Conservation (phyloP, 2,113 vertebrate species). For the Catagonus wagneri region DNA sequence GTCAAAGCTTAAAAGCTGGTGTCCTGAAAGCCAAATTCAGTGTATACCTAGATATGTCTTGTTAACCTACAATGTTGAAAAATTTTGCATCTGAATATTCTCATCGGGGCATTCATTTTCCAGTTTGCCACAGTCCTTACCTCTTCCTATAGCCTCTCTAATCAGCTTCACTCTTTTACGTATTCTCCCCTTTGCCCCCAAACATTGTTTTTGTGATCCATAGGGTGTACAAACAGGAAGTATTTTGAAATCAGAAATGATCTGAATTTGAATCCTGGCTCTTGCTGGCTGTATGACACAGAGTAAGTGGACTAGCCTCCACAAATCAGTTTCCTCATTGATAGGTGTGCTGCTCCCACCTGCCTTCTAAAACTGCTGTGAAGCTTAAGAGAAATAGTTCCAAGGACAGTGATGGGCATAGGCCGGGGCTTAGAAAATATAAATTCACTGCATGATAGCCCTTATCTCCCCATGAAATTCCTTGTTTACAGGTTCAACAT, state of each 20-base stretch:
- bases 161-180: background rate
- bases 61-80: background rate
- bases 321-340: background rate
- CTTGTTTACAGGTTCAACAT: background rate
- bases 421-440: background rate
- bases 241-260: background rate
- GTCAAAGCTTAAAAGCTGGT: constrained; percentile 22
- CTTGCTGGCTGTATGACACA: background rate
- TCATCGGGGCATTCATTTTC: background rate
- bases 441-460: background rate
- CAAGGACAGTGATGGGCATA: background rate
- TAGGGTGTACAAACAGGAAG: background rate
- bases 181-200: background rate
- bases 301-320: background rate
- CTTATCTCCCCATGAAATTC: background rate
- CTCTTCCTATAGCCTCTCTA: background rate
- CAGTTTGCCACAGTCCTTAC: background rate
- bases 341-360: background rate
- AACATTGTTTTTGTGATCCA: background rate
- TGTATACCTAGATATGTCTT: background rate
- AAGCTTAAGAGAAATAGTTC: background rate
- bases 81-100: background rate
- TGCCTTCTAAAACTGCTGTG: background rate
- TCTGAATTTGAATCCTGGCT: background rate
- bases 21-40: background rate